phyloP scores from a whole-genome alignment of 2,113 vertebrate species.

The Albula goreensis region DNA sequence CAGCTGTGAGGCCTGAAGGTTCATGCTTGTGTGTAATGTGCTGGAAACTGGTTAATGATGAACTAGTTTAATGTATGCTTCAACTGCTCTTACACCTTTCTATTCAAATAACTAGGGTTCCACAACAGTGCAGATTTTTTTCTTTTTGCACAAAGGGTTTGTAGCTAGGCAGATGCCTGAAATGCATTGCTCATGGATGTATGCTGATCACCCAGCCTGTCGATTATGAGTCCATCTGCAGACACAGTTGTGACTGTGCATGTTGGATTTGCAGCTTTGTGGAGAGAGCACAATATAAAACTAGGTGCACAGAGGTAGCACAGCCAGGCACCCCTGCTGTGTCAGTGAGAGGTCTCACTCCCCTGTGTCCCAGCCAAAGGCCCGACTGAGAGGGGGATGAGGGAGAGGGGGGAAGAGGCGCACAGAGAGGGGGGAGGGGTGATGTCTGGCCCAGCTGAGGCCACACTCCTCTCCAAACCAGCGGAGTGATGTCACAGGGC shows the following conservation, averaged over 20 bases:
- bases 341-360: not conserved
- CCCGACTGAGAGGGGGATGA: too few relatives aligned
- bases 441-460: conserved; percentile 6
- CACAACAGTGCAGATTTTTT: not conserved
- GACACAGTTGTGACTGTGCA: too few relatives aligned
- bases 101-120: conserved; percentile 5
- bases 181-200: not conserved
- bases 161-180: not conserved
- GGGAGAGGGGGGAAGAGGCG: not conserved
- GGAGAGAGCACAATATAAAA: too few relatives aligned
- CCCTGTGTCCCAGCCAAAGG: not conserved
- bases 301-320: not conserved
- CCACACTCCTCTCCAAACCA: conserved; percentile 9
- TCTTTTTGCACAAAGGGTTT: not conserved
- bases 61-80: not conserved
- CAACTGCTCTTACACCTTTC: not conserved
- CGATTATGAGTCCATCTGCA: too few relatives aligned
- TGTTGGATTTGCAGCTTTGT: too few relatives aligned
- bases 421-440: not conserved
- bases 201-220: not conserved
- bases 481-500: not conserved
- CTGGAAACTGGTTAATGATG: not conserved
- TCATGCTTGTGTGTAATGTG: not conserved
- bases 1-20: not conserved
- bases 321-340: conserved; percentile 1